Evolutionary conservation across 2,888 invertebrate species (phyloP).

Genomic region (Atethmia centrago): DNA sequence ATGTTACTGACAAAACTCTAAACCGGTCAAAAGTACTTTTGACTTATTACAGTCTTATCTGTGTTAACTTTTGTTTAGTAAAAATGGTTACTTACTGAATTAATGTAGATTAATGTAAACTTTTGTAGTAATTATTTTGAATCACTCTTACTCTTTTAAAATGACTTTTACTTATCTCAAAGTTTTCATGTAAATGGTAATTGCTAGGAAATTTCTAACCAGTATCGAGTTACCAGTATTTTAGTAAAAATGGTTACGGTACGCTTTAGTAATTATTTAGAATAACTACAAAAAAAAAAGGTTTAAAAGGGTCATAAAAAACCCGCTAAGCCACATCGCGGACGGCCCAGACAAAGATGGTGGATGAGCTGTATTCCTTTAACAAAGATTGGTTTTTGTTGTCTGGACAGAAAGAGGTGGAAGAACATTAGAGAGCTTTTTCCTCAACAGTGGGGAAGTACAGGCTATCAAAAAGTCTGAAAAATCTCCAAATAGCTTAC

Average conservation of each 20-base stretch:
- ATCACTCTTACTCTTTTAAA: background rate
- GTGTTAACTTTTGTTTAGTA: background rate
- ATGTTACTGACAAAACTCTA: constrained; percentile 2
- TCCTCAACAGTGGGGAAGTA: too few species aligned
- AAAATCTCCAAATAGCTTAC: background rate
- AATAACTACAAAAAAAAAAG: background rate
- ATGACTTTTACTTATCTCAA: background rate
- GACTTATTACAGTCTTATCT: background rate
- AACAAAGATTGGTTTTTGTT: too few species aligned
- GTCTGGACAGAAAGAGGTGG: too few species aligned
- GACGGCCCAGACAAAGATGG: too few species aligned
- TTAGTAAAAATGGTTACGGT: background rate
- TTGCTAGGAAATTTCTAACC: background rate
- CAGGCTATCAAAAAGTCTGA: background rate
- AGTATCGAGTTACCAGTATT: background rate
- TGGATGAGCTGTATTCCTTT: too few species aligned
- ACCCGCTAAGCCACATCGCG: too few species aligned
- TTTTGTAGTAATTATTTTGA: background rate
- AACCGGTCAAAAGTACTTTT: background rate
- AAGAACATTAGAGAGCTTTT: too few species aligned
- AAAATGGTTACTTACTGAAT: background rate
- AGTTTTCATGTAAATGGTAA: background rate
- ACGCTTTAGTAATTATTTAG: background rate
- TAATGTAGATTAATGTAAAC: too few species aligned
- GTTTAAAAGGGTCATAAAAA: background rate